Percentiles rank a stretch among this genome's conserved stretches.
These are phyloP conservation scores for Zapornia atra DNA, from an alignment of 2,113 vertebrate genomes.

Conservation along the genomic window DNA sequence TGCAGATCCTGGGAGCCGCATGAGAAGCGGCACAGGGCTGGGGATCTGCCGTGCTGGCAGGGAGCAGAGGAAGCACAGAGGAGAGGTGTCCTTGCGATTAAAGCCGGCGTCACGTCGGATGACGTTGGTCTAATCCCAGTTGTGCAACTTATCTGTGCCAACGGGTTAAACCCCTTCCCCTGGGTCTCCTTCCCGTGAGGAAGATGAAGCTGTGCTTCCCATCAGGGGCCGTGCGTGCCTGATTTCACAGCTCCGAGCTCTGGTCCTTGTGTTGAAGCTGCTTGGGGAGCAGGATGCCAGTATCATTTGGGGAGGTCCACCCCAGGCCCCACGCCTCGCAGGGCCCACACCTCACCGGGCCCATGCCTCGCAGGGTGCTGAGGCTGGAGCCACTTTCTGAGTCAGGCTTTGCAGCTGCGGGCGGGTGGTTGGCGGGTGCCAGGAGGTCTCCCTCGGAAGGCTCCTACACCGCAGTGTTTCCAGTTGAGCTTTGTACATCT, in stretches of 20 bases:
- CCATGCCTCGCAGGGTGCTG: no score
- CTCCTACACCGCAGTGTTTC: neutral
- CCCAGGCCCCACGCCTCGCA: neutral
- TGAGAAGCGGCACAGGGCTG: neutral
- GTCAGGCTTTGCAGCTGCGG: neutral
- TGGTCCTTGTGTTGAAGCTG: neutral
- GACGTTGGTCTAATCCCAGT: neutral
- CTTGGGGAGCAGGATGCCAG: neutral
- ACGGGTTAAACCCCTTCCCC: neutral
- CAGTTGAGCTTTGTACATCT: conserved; percentile 25
- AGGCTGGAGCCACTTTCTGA: neutral
- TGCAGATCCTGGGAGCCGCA: neutral
- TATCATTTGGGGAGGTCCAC: neutral
- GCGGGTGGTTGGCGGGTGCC: neutral
- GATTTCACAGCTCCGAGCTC: neutral
- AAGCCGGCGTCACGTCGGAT: neutral
- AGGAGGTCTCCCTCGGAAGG: neutral
- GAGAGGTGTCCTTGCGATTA: neutral
- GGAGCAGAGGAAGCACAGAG: neutral
- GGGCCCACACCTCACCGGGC: no score
- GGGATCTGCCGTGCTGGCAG: neutral
- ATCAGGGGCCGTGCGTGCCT: neutral
- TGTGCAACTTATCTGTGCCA: neutral
- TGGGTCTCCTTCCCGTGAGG: neutral
- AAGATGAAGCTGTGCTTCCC: neutral